Evolutionary conservation across 1,140 invertebrate genomes (phyloP), one percentile per base, ranked within the genome.

Genomic region (Scaptomyza hsui): DNA sequence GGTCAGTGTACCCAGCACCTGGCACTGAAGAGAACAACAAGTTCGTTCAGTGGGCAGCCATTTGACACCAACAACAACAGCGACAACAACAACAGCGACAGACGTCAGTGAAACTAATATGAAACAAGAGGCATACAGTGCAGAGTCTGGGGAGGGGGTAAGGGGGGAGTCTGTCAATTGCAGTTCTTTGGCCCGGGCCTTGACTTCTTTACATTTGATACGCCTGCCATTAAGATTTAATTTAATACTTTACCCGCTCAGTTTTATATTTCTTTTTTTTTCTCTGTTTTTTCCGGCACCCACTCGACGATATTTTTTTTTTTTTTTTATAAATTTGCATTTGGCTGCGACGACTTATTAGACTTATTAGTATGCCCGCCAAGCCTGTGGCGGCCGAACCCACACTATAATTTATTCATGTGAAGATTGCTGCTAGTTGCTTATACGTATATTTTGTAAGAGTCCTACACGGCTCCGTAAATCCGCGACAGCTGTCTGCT

Each of bases 191-290:
- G 57, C 72, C 68, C 68, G 77, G 64, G 80, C 76, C 81, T 85
- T 85, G 80, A 85, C 80, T 83, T 56, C 75, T 79, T 85, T 85
- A 13, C 62, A 72, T 85, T 83, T 78, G 78, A 74, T 86, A 76
- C 65, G 72, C 70, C 70, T 63, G 62, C 42, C 72, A 60, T 71
- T 76, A 70, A 86, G 68, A 70, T 73, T 80, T 72, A 76, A 83
- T 80, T 85, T 77, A 73, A 83, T 83, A 73, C 76, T 65, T 49
- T 48, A 64, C 71, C 68, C 71, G 26, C 39, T 15, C 37, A 47
- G 18, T 39, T 26, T 41, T 41, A 12, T n/a, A 1, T 18, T 0
- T 13, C 13, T 13, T 13, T 3, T 10, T 44, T 18, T 18, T 42
- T 42, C 4, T 32, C n/a, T n/a, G n/a, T n/a, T 47, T 32, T 1